Evolutionary conservation across 2,888 invertebrate species (phyloP), one percentile per base, ranked within the genome.

Genomic region (Enchytraeus crypticus): DNA sequence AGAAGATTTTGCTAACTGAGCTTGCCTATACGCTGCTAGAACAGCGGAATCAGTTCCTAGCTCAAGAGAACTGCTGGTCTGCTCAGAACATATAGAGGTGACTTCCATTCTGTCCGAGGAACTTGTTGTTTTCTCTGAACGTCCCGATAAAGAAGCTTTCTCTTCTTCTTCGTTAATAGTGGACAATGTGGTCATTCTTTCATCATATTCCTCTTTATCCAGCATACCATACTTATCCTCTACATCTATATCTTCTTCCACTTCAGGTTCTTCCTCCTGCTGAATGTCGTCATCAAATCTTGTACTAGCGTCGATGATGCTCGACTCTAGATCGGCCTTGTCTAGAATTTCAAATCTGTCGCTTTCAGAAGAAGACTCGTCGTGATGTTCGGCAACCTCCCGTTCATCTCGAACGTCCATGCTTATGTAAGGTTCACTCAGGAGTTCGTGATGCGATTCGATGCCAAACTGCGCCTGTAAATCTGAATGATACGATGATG

Each of bases 21-120:
- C 89, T 73, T 59, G 66, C 64, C 61, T 57, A 34, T 38, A 26
- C 23, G 51, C 56, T 5, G 56, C 32, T 49, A 69, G 61, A 56
- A 72, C 72, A 86, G 57, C 89, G 86, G 61, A 90, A 79, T 69
- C 92, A 91, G 70, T 89, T 91, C 59, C 33, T 43, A 65, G 63
- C 73, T 93, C 93, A 0, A 93, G 93, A 1, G 92, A 89, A 72
- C 92, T 92, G 72, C 71, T 72, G n/a, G 51, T 29, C 18, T 43
- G 32, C 5, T 61, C 61, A 38, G 62, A 62, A 5, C 53, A 62
- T 34, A 46, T 53, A 5, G 62, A 60, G 23, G 54, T 54, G 26
- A 54, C n/a, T 21, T 61, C 61, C n/a, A 49, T 21, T 33, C 33
- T 61, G 30, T 60, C 58, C 3, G 65, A 63, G 4, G 62, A 62